Evolutionary conservation across 2,113 vertebrate genomes (phyloP), one percentile per base, ranked within the genome.

Genomic region (Odontesthes bonariensis): DNA sequence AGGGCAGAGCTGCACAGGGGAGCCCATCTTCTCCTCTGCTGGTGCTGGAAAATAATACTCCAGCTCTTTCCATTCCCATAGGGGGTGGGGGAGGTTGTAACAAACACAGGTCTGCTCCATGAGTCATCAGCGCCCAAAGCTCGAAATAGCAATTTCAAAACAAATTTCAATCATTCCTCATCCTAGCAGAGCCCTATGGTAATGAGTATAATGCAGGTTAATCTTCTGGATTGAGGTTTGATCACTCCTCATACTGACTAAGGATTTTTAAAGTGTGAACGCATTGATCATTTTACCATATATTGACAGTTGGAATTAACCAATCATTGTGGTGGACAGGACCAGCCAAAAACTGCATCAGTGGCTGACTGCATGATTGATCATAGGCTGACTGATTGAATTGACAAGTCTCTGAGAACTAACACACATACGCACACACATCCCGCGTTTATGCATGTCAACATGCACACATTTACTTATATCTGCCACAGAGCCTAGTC

Each of bases 71-170:
- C 81, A 85, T 85, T 71, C 61, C 75, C 60, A 65, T 70, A 67
- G 82, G 67, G 70, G 40, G 11, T 75, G 73, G 62, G 70, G 83
- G 63, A 46, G 79, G 77, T 82, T 66, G 69, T 47, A 13, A 75
- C 73, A 90, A 88, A 90, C 71, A 78, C 82, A 83, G 77, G 81
- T 87, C 76, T 60, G 46, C 70, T 82, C 65, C 54, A 70, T 87
- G 84, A 90, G 52, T 91, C 86, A 88, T 49, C 51, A 32, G 51
- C 60, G 57, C 54, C 70, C 49, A 49, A 51, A 63, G 81, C 68
- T 73, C 67, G 76, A 77, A 86, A 87, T 75, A 85, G 73, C 55
- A 85, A 77, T 80, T 89, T 83, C 71, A 88, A 88, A 83, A 66
- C 22, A 56, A 75, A 78, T 85, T 78, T 73, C 55, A 58, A 72